phyloP scores from a whole-genome alignment of 1,140 invertebrate genomes.

The Drosophila nigromelanica region DNA sequence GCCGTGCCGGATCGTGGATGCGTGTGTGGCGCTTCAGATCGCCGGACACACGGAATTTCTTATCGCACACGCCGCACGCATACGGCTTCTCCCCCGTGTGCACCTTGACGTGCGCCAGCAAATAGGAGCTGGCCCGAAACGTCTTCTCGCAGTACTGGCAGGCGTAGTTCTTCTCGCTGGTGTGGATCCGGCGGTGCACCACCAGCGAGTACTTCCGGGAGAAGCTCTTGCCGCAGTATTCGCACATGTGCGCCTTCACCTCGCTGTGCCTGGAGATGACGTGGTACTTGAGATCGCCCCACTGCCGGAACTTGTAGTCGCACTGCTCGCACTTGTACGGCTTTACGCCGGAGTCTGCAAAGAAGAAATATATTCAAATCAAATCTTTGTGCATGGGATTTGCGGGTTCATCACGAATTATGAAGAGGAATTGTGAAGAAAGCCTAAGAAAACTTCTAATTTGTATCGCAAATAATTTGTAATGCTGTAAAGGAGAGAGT shows the following conservation, averaged over 20 bases:
- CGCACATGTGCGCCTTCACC: conserved; percentile 93
- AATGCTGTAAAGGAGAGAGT: too few relatives aligned
- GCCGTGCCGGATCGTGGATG: conserved; percentile 86
- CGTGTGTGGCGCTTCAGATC: conserved; percentile 95
- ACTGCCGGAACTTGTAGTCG: conserved; percentile 91
- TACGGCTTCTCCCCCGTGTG: conserved; percentile 95
- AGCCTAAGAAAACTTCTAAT: neutral
- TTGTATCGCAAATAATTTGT: too few relatives aligned
- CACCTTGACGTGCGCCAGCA: conserved; percentile 94
- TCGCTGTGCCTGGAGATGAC: conserved; percentile 92
- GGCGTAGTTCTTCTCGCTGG: conserved; percentile 94
- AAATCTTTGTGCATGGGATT: too few relatives aligned
- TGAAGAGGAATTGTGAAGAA: neutral
- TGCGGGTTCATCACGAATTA: too few relatives aligned
- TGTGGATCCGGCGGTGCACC: conserved; percentile 95
- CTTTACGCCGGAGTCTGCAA: conserved; percentile 89
- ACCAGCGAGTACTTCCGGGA: conserved; percentile 96
- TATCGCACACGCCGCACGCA: conserved; percentile 90
- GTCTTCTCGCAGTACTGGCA: conserved; percentile 93
- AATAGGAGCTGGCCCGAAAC: conserved; percentile 93
- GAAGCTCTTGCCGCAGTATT: conserved; percentile 96
- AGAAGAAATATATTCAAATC: neutral
- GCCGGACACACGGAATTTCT: conserved; percentile 93
- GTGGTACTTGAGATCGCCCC: conserved; percentile 96
- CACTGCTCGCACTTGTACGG: conserved; percentile 92